Base-by-base conservation (phyloP, 2,888 invertebrate species). In the Zaprionus lineosus region DNA sequence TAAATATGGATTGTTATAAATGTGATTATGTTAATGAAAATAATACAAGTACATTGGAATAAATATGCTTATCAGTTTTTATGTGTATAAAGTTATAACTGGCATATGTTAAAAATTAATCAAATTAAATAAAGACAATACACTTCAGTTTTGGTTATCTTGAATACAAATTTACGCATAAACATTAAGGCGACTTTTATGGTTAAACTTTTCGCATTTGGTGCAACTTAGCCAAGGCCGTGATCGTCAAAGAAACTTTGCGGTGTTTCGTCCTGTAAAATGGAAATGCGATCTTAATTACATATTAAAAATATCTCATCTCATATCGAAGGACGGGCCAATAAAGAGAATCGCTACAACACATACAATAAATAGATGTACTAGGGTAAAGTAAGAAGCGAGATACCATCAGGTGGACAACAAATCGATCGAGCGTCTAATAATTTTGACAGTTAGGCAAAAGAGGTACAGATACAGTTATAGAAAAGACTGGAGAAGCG, bases 211-310 rank as follows among this genome's bases (percentile, higher is more conserved):
- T 14, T 56, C 44, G 58, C 29, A 43, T 39, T 48, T 56, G 52
- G 39, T 52, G 62, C 63, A 48, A 40, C 60, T 93, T 95, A 98
- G 86, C 98, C 98, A 85, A 99, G 94, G 74, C 98, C 98, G 91
- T 98, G 98, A 92, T 99, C 99, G 91, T 99, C 99, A 91, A 99
- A 99, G 92, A 99, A 98, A 86, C 98, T 98, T 92, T 99, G 98
- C 50, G 98, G 98, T 53, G 98, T 99, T 93, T 99, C 98, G 92
- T 99, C 99, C 98, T 98, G 93, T 89, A 96, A 96, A 92, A 93
- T 92, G 91, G 91, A 90, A 74, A 66, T 76, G 63, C 47, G 36
- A 40, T 56, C 56, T 66, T 66, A 48, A 63, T 70, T 63, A 66
- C 56, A 46, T 50, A 33, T 29, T 19, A 18, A 37, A 11, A 19